Conservation (phyloP, 2,888 invertebrate genomes). For the Gastracanthus pulcherrimus region DNA sequence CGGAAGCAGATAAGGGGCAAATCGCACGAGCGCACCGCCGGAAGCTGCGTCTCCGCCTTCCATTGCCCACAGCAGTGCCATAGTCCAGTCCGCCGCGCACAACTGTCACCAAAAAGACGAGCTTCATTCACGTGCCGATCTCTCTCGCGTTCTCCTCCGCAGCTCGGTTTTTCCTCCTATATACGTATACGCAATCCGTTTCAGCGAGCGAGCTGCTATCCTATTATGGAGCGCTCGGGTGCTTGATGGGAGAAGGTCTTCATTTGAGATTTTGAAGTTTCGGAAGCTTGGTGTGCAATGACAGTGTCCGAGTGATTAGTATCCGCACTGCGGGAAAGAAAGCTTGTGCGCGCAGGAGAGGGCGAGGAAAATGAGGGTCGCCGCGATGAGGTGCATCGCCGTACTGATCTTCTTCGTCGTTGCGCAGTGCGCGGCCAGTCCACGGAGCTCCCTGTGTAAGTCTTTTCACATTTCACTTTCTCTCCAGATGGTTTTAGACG, state of each 20-base stretch:
- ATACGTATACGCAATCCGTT: no score
- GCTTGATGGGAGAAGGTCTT: neutral
- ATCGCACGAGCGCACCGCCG: slow-evolving; percentile 70
- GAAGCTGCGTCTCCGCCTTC: slow-evolving; percentile 73
- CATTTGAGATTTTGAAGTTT: neutral
- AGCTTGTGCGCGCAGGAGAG: neutral
- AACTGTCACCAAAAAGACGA: slow-evolving; percentile 47
- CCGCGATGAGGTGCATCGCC: slow-evolving; percentile 44
- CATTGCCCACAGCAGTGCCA: neutral
- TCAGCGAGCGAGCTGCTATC: no score
- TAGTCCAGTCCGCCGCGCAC: slow-evolving; percentile 42
- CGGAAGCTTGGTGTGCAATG: no score
- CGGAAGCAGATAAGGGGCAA: slow-evolving; percentile 74
- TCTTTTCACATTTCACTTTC: neutral
- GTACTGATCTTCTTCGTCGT: slow-evolving; percentile 30
- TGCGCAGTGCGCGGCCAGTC: slow-evolving; percentile 14
- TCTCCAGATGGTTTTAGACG: no score
- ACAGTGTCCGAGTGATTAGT: no score
- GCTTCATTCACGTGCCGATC: slow-evolving; percentile 59
- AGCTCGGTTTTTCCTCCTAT: no score
- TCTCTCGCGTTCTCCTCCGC: no score
- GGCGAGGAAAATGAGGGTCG: slow-evolving; percentile 14
- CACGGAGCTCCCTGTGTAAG: slow-evolving; percentile 40
- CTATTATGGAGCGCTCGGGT: no score
- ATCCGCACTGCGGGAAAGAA: neutral